Conservation (phyloP, 1,140 invertebrate genomes). For the Panulirus ornatus region DNA sequence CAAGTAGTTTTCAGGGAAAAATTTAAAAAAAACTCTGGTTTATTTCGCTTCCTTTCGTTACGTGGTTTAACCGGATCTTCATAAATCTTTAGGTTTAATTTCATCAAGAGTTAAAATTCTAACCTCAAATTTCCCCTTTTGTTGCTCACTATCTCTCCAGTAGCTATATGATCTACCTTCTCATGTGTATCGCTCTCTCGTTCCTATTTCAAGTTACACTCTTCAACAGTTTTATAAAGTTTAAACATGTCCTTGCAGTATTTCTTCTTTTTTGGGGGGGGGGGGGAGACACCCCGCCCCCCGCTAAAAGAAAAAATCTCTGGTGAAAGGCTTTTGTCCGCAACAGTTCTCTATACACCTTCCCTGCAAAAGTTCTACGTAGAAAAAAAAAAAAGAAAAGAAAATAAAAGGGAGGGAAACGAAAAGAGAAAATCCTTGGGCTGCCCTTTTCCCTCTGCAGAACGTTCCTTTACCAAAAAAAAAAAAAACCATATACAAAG, state of each 20-base stretch:
- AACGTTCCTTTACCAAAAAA: neutral
- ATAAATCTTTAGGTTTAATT: neutral
- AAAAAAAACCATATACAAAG: too few species aligned
- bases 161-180: neutral
- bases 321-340: neutral
- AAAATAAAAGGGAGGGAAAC: neutral
- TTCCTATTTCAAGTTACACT: neutral
- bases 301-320: neutral
- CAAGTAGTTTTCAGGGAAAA: neutral
- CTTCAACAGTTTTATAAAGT: too few species aligned
- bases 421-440: neutral
- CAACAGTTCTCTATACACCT: neutral
- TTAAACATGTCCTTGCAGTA: too few species aligned
- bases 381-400: neutral
- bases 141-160: neutral
- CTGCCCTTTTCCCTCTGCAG: neutral
- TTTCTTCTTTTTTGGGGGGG: too few species aligned
- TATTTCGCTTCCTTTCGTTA: neutral
- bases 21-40: neutral
- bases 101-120: neutral
- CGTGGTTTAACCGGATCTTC: neutral
- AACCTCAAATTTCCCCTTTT: neutral
- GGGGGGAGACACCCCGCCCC: too few species aligned
- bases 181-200: neutral
- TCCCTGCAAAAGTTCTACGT: neutral